These are phyloP conservation scores for Icerya purchasi DNA, from an alignment of 2,888 invertebrate species.

Conservation along the genomic window DNA sequence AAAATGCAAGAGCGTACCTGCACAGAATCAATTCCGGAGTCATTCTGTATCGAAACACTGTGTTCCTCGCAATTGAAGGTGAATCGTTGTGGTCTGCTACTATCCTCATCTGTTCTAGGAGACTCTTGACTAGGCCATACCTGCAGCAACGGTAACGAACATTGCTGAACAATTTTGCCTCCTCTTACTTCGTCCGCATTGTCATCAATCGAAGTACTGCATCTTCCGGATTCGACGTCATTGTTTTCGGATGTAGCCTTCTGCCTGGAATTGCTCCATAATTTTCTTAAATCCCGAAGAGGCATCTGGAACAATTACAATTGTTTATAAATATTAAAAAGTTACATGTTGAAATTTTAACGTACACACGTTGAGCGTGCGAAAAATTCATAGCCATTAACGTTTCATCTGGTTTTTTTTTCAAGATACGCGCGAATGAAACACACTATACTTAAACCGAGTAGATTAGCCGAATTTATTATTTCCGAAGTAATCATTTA, in stretches of 20 bases:
- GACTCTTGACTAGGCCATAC: conserved; percentile 52
- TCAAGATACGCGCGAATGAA: too few species aligned
- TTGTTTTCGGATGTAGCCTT: conserved; percentile 2
- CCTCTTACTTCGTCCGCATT: conserved; percentile 1
- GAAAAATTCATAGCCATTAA: too few species aligned
- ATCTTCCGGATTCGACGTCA: conserved; percentile 6
- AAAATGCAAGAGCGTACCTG: conserved; percentile 37
- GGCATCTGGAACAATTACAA: conserved; percentile 8
- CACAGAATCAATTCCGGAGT: conserved; percentile 49
- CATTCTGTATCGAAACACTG: conserved; percentile 23
- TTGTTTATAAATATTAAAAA: too few species aligned
- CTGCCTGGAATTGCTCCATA: conserved; percentile 11
- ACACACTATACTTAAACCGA: too few species aligned
- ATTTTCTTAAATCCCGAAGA: conserved; percentile 11
- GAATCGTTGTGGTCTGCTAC: conserved; percentile 38
- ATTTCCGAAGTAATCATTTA: too few species aligned
- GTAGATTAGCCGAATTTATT: too few species aligned
- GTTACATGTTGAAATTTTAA: too few species aligned
- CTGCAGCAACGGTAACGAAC: conserved; percentile 27
- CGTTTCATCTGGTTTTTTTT: too few species aligned
- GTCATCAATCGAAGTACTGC: background rate
- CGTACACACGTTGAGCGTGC: too few species aligned
- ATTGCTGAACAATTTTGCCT: background rate
- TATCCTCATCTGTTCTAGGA: conserved; percentile 25
- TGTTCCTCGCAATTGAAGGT: conserved; percentile 34